Evolutionary conservation across 2,888 invertebrate genomes (phyloP), one percentile per base, ranked within the genome.

Genomic region (Drosophila helvetica): DNA sequence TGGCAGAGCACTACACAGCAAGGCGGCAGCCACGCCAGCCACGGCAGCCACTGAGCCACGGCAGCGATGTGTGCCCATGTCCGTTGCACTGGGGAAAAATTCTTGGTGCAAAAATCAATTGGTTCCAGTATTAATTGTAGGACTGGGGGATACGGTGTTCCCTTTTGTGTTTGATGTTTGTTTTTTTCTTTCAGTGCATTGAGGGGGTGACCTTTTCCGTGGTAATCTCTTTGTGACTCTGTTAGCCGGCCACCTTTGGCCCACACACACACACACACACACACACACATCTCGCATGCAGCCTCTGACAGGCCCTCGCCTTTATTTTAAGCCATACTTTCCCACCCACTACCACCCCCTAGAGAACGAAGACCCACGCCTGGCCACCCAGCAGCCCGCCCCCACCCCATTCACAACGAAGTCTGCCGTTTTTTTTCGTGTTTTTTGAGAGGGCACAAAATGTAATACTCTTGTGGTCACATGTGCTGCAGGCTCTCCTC

Each of bases 391-490:
- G 75, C 75, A 66, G n/a, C n/a, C n/a, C n/a, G n/a, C n/a, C n/a
- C n/a, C n/a, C n/a, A n/a, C n/a, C 71, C 58, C 50, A 59, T 47
- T 45, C 19, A 60, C 38, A 53, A 62, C 62, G 77, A 75, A 80
- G 77, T 73, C 72, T 58, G 50, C 33, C 46, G 56, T 60, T 70
- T 62, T 71, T 66, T 63, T 62, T 55, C 61, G 68, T 64, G 70
- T 74, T 71, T 48, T 74, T 60, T 57, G 61, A 68, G 71, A 77
- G 77, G 61, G 77, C 71, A 65, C 72, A 74, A 77, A 86, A 85
- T 85, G 82, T 80, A 87, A 87, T 88, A 82, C 82, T 79, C 79
- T 87, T 89, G 88, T 88, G 88, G 89, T 87, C 89, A 84, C 88
- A 87, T 87, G 88, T 89, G 82, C 73, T 87, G 80, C 75, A 8